Conservation (phyloP, 23 tunicate genomes). For the Phallusia fumigata region DNA sequence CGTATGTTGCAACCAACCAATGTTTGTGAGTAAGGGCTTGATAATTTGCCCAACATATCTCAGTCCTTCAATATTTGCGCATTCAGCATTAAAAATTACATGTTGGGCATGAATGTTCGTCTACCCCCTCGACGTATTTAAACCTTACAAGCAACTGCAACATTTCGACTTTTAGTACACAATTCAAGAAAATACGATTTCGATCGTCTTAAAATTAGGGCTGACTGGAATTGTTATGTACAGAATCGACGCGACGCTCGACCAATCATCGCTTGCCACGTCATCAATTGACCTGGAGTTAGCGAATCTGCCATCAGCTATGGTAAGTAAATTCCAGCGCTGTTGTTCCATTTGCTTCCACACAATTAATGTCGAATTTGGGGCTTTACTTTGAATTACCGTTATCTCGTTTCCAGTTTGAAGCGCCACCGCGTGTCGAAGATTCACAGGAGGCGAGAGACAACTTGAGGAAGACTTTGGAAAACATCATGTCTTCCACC, state of each 20-base stretch:
- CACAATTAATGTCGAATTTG: not conserved
- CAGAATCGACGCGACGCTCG: not conserved
- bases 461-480: constrained; percentile 53
- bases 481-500: constrained; percentile 66
- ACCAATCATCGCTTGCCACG: not conserved
- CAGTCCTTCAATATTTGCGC: too few relatives aligned
- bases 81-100: too few relatives aligned
- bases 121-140: too few relatives aligned
- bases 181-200: too few relatives aligned
- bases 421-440: not conserved
- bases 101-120: too few relatives aligned
- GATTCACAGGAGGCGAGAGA: constrained; percentile 88
- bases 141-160: too few relatives aligned
- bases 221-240: not conserved
- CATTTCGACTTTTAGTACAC: too few relatives aligned
- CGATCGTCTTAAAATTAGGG: too few relatives aligned
- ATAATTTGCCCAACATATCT: too few relatives aligned
- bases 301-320: not conserved
- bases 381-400: not conserved
- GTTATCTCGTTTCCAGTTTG: not conserved
- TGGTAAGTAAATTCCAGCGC: not conserved
- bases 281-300: not conserved
- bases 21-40: too few relatives aligned
- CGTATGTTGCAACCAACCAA: too few relatives aligned
- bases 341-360: not conserved